A percentile compares a stretch with the other conserved stretches of the same genome.
These are phyloP conservation scores for Silurus asotus DNA, from an alignment of 2,113 vertebrate species.

Conservation along the genomic window DNA sequence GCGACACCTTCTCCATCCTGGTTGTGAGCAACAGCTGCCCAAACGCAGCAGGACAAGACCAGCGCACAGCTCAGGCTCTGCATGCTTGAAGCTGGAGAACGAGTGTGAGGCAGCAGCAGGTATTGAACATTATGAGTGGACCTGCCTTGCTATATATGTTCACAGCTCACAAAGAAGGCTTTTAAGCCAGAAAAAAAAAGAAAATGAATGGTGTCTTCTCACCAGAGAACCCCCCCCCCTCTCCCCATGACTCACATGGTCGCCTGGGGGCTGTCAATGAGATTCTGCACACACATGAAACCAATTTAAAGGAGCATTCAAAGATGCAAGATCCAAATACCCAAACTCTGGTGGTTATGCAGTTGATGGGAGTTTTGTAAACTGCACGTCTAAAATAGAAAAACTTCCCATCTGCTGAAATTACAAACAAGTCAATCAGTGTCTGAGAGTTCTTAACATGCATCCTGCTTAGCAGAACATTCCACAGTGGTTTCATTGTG, in stretches of 20 bases:
- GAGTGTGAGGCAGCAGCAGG: constrained; percentile 37
- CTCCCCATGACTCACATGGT: constrained; percentile 54
- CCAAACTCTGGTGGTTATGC: not conserved
- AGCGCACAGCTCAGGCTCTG: constrained; percentile 64
- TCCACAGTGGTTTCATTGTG: not conserved
- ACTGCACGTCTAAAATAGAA: not conserved
- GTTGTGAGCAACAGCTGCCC: constrained; percentile 57
- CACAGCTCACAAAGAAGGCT: constrained; percentile 62
- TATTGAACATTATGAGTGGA: not conserved
- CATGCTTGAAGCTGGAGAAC: constrained; percentile 68
- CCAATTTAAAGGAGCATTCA: constrained; percentile 31
- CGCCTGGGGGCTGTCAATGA: constrained; percentile 46
- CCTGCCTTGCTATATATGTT: constrained; percentile 72
- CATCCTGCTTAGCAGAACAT: constrained; percentile 1
- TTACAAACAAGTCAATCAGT: not conserved
- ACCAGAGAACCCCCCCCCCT: not conserved
- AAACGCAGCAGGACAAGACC: constrained; percentile 65
- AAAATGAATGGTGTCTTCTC: constrained; percentile 3
- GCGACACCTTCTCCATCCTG: constrained; percentile 55
- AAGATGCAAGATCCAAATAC: not conserved
- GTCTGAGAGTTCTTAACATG: constrained; percentile 2
- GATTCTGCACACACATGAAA: constrained; percentile 51
- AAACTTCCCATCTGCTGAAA: not conserved
- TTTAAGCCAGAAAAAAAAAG: constrained; percentile 52
- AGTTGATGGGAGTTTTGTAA: not conserved